Base-by-base conservation (phyloP, 2,113 vertebrate genomes). In the Procavia capensis region DNA sequence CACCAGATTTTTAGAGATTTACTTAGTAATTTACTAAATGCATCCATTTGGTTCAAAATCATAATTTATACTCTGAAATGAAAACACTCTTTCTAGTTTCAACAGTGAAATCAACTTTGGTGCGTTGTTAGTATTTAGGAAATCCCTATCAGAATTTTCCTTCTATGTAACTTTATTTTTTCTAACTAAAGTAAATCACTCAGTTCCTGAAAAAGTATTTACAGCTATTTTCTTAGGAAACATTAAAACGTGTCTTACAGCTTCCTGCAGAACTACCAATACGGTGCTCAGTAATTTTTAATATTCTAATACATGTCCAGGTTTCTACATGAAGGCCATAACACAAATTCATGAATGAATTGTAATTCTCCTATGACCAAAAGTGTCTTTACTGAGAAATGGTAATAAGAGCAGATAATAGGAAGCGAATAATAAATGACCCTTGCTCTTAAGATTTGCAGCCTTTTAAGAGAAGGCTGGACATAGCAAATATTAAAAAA, bases 261-360 rank as follows among this genome's bases (percentile, higher is more conserved):
- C 16, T 92, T 95, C 85, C 24, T 41, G 16, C 1, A 4, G 47
- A 78, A 25, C 93, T 91, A 89, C 6, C 39, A 92, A 85, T 59
- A 54, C 22, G 68, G 19, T 57, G 43, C 3, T 90, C 36, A 41
- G 22, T 78, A 78, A 41, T 70, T 84, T 87, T 66, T 88, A 85
- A 63, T 95, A 85, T 59, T 90, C 64, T 94, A 68, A 96, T 66
- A 43, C 1, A 75, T 75, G 9, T 20, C 63, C 61, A 88, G 85
- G 34, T 85, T 83, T 91, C 66, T 85, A 93, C 31, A 59, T 90
- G 47, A 78, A 85, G 54, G 45, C 72, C n/a, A 78, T 80, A 92
- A 63, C 61, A 83, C 85, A 91, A 97, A 93, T 88, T 39, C 70
- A 79, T 39, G n/a, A 88, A 45, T 66, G 57, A 92, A 90, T 82